These are phyloP conservation scores for Harpegnathos saltator DNA, from an alignment of 1,140 invertebrate genomes.

Conservation along the genomic window DNA sequence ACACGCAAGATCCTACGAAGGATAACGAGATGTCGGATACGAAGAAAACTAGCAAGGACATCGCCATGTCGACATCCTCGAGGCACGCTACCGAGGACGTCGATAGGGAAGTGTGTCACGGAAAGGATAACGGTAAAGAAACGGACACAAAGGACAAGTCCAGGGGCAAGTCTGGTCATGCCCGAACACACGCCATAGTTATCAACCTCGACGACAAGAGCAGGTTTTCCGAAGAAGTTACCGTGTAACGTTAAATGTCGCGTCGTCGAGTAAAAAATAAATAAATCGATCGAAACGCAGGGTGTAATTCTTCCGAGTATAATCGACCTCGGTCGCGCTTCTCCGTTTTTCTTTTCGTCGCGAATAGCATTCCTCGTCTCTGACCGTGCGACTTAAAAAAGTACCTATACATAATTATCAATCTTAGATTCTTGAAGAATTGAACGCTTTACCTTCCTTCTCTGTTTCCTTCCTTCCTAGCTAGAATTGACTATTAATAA, in stretches of 20 bases:
- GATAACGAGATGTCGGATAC: conserved; percentile 45
- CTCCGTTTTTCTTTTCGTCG: not conserved
- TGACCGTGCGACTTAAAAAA: not conserved
- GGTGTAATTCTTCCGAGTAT: not conserved
- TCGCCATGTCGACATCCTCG: conserved; percentile 64
- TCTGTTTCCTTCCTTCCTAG: not conserved
- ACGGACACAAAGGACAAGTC: conserved; percentile 77
- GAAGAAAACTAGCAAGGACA: conserved; percentile 54
- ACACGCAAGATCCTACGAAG: conserved; percentile 48
- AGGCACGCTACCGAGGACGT: conserved; percentile 71
- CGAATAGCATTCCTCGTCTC: not conserved
- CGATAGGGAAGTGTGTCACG: conserved; percentile 81
- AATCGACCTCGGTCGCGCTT: not conserved
- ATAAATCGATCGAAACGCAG: not conserved
- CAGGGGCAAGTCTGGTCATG: conserved; percentile 88
- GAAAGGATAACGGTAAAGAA: conserved; percentile 63
- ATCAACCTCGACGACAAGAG: conserved; percentile 93
- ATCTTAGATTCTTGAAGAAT: not conserved
- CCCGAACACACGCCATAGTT: conserved; percentile 90
- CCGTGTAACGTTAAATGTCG: conserved; percentile 87
- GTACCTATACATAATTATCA: not conserved
- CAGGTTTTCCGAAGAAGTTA: conserved; percentile 92
- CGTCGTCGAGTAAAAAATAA: conserved; percentile 31
- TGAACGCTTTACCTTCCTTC: not conserved
- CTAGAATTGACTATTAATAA: not conserved